Percentiles rank a stretch among this genome's conserved stretches.
Evolutionary conservation across 2,888 invertebrate genomes (phyloP).

Genomic region (Ochropleura plecta): DNA sequence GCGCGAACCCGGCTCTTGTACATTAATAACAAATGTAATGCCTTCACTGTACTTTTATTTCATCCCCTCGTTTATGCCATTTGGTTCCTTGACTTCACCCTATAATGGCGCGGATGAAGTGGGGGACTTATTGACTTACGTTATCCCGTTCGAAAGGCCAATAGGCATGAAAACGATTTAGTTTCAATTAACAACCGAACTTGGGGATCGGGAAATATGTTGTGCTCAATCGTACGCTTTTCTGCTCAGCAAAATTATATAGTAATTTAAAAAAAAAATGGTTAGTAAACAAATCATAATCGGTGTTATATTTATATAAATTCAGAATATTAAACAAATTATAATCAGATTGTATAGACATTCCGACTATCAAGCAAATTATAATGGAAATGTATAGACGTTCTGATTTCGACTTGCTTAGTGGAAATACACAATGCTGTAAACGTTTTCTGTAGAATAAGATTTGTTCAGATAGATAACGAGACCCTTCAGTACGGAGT

Average conservation of each 20-base stretch:
- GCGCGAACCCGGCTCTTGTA: conserved; percentile 50
- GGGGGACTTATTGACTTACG: conserved; percentile 64
- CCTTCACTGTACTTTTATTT: conserved; percentile 62
- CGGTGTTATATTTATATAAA: no score
- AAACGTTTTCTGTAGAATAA: neutral
- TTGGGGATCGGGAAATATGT: conserved; percentile 45
- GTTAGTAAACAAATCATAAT: no score
- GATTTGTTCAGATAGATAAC: conserved; percentile 14
- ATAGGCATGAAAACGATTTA: conserved; percentile 71
- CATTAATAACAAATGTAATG: conserved; percentile 69
- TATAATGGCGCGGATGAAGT: conserved; percentile 67
- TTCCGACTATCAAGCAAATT: neutral
- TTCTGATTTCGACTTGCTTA: neutral
- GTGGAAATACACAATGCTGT: neutral
- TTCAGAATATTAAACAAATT: neutral
- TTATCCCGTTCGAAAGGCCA: conserved; percentile 67
- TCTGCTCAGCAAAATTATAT: neutral
- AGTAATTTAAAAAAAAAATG: no score
- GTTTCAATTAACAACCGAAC: conserved; percentile 64
- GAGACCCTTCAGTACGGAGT: conserved; percentile 16
- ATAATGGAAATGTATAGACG: neutral
- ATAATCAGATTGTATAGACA: neutral
- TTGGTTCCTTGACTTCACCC: conserved; percentile 59
- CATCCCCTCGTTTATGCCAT: conserved; percentile 58
- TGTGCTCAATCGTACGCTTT: conserved; percentile 7